Conservation (phyloP, 2,888 invertebrate genomes). For the Megamerina dolium region DNA sequence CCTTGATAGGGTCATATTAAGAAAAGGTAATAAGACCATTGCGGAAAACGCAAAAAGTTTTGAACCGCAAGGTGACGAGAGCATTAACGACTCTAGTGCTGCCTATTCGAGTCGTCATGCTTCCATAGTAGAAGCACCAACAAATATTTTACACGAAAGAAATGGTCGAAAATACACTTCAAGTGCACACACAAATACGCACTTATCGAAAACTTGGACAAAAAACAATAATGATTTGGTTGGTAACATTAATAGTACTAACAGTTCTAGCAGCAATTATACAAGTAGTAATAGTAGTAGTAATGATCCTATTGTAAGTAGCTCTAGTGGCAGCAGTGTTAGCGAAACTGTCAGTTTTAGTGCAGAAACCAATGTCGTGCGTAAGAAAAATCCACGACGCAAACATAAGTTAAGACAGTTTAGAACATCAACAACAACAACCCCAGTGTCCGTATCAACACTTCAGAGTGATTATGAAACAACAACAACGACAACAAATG, state of each 20-base stretch:
- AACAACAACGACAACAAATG: background rate
- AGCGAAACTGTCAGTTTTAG: slow-evolving; percentile 41
- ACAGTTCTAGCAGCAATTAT: background rate
- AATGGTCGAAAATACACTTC: background rate
- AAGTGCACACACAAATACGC: slow-evolving; percentile 12
- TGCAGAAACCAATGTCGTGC: slow-evolving; percentile 41
- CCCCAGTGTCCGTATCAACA: background rate
- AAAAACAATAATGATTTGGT: slow-evolving; percentile 8
- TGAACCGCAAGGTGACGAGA: background rate
- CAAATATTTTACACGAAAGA: slow-evolving; percentile 7
- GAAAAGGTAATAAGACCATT: slow-evolving; percentile 40
- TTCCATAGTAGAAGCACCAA: slow-evolving; percentile 35
- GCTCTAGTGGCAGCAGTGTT: slow-evolving; percentile 24
- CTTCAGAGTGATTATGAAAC: background rate
- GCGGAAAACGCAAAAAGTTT: slow-evolving; percentile 1
- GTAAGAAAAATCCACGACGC: slow-evolving; percentile 32
- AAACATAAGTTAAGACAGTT: slow-evolving; percentile 16
- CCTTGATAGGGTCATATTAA: slow-evolving; percentile 48
- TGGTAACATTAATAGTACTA: slow-evolving; percentile 13
- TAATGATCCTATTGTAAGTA: no score
- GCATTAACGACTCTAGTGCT: slow-evolving; percentile 31
- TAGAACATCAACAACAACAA: slow-evolving; percentile 10
- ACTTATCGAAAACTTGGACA: slow-evolving; percentile 8
- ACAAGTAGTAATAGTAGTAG: slow-evolving; percentile 17
- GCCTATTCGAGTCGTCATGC: slow-evolving; percentile 39